phyloP scores from a whole-genome alignment of 2,797 vertebrate genomes.

The Clamator glandarius region DNA sequence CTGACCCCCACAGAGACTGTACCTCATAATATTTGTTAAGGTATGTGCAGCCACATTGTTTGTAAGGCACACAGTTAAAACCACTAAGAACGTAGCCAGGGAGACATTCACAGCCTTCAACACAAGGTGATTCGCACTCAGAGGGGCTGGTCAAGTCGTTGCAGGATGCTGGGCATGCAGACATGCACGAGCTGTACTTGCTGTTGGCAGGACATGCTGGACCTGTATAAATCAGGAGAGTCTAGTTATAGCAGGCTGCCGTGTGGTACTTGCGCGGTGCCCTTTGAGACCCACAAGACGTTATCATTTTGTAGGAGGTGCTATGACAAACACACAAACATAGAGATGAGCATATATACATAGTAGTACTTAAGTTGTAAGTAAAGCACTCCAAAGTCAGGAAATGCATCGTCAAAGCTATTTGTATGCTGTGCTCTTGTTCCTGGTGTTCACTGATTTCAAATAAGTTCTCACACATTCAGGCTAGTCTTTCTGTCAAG shows the following conservation, averaged over 20 bases:
- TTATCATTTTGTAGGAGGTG: not conserved
- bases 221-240: slow-evolving; percentile 34
- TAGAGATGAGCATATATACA: not conserved
- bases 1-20: not conserved
- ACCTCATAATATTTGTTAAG: slow-evolving; percentile 72
- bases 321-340: not conserved
- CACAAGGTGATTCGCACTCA: slow-evolving; percentile 58
- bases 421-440: not conserved
- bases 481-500: not conserved
- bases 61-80: slow-evolving; percentile 71
- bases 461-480: not conserved
- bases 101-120: slow-evolving; percentile 75
- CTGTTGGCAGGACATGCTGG: slow-evolving; percentile 65
- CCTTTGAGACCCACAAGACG: not conserved
- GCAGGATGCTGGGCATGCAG: slow-evolving; percentile 74
- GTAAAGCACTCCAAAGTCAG: not conserved
- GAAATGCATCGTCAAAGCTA: not conserved
- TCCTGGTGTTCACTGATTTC: not conserved
- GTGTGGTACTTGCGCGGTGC: not conserved
- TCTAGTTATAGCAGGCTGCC: not conserved
- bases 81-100: slow-evolving; percentile 70
- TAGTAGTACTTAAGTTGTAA: not conserved
- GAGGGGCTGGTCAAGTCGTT: slow-evolving; percentile 57
- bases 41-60: slow-evolving; percentile 71
- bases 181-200: slow-evolving; percentile 60